A percentile compares a stretch with the other conserved stretches of the same genome.
These are phyloP conservation scores for Probosciger aterrimus DNA, from an alignment of 2,113 vertebrate species.

Conservation along the genomic window DNA sequence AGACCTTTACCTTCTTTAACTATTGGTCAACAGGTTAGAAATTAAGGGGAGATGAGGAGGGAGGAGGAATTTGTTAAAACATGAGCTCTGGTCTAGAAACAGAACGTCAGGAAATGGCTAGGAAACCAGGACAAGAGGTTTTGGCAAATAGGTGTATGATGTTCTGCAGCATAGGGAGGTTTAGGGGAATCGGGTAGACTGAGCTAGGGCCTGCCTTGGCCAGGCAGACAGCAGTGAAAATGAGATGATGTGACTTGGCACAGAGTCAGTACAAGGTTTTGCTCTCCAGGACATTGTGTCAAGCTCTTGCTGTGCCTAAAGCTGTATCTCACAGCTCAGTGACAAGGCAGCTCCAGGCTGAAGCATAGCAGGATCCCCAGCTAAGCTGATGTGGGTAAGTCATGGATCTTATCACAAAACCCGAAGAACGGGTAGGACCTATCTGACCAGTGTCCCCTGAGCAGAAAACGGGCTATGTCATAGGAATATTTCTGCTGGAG, in stretches of 20 bases:
- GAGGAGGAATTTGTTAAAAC: neutral
- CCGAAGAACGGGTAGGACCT: neutral
- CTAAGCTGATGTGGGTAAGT: neutral
- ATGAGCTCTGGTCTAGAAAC: neutral
- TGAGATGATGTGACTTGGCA: rapidly evolving
- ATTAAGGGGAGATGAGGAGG: neutral
- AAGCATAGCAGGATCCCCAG: neutral
- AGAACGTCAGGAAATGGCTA: neutral
- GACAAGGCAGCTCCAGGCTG: neutral
- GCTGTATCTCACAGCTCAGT: neutral
- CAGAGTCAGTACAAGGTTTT: neutral
- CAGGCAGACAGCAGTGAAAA: rapidly evolving
- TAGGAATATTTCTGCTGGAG: neutral
- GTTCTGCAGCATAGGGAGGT: neutral
- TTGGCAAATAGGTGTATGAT: neutral
- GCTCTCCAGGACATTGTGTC: neutral
- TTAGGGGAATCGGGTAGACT: rapidly evolving
- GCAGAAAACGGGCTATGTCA: neutral
- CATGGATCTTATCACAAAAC: neutral
- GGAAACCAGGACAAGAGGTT: neutral
- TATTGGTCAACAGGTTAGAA: neutral
- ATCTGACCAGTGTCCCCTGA: neutral
- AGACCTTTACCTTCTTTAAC: neutral
- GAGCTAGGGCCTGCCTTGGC: neutral
- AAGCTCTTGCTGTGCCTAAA: neutral